Evolutionary conservation across 2,797 vertebrate genomes (phyloP), one percentile per base, ranked within the genome.

Genomic region (Luscinia luscinia): DNA sequence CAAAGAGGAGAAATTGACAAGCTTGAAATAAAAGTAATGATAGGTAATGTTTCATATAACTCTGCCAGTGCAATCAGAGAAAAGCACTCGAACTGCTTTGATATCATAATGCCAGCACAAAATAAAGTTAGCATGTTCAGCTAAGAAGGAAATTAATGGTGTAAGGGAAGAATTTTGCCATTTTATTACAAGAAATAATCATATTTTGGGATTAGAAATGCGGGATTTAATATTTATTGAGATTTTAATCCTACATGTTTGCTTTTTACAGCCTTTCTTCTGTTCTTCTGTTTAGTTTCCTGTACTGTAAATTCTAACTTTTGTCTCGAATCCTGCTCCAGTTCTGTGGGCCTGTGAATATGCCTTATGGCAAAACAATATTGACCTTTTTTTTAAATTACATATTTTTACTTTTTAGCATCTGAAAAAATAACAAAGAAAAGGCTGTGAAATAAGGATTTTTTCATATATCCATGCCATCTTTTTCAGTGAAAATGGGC

Each of bases 21-120:
- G 20, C 83, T 96, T 80, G 90, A 97, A 94, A 87, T 94, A 84
- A 94, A 96, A 40, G 82, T 82, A 90, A 72, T 90, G 80, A 74
- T 87, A 82, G 94, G 80, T 87, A 96, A 95, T 85, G 89, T 75
- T 68, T 95, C 91, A 19, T 54, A 69, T 80, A 96, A 87, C 84
- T 77, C 84, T 59, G 58, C n/a, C 62, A 67, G 72, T 43, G 72
- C 66, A 83, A 70, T 89, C 76, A 54, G 84, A 94, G 92, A 66
- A 91, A 88, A 91, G 76, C 82, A 64, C 27, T 57, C 26, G 55
- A 57, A 82, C 84, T 5, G 3, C 84, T 87, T 94, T 48, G 32
- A 36, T 28, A 30, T 62, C 78, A 77, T 94, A 61, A 64, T 8
- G 32, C 32, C 67, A 43, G 75, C 41, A 89, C 24, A 67, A 81